A percentile compares a stretch with the other conserved stretches of the same genome.
Conservation (phyloP, 2,888 invertebrate genomes). For the Salticus scenicus region DNA sequence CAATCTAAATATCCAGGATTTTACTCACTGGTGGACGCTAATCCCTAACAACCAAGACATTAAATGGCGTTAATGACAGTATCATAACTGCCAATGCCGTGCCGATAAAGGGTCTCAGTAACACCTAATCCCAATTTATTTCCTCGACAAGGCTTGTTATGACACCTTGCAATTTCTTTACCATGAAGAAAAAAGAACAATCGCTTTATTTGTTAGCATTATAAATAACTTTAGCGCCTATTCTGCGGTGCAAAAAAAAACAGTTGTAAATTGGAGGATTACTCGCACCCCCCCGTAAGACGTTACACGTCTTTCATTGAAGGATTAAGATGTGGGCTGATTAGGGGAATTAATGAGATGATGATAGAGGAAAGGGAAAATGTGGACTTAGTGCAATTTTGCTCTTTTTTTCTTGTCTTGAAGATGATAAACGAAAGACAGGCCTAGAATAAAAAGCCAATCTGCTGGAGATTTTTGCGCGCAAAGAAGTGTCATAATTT, state of each 20-base stretch:
- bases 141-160: conserved; percentile 46
- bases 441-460: background rate
- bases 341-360: conserved; percentile 52
- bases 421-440: conserved; percentile 14
- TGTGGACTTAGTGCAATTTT: background rate
- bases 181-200: background rate
- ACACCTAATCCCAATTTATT: conserved; percentile 55
- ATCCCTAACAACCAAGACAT: background rate
- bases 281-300: conserved; percentile 48
- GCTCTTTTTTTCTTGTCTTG: conserved; percentile 18
- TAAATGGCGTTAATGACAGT: conserved; percentile 31
- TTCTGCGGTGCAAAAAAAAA: background rate
- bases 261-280: conserved; percentile 58
- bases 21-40: background rate
- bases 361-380: background rate
- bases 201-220: conserved; percentile 13
- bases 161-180: conserved; percentile 36
- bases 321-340: conserved; percentile 57
- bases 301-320: conserved; percentile 44
- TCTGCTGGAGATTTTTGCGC: no score
- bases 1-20: conserved; percentile 8
- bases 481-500: no score
- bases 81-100: conserved; percentile 10
- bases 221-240: conserved; percentile 52
- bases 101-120: background rate